Base-by-base conservation (phyloP, 2,797 vertebrate species). In the Xerus rutilus region DNA sequence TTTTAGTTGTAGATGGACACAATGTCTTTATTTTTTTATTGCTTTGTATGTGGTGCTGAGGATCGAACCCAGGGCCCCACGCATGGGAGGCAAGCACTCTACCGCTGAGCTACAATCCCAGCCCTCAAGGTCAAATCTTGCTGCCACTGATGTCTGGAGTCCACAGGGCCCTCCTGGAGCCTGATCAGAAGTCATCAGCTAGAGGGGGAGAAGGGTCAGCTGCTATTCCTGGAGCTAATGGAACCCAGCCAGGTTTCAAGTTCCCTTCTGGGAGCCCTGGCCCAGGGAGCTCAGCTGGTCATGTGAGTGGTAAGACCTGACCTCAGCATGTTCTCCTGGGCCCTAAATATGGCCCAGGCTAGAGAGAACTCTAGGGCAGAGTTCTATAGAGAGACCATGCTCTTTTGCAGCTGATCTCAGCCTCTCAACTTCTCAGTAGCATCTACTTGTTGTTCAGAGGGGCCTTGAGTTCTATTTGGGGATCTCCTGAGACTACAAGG, bases 181-280 rank as follows among this genome's bases (percentile, higher is more conserved):
- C 91, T 92, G 89, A 97, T 49, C 73, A 4, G 93, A 85, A 81
- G 77, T 77, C 91, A 70, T n/a, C 0, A 0, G 32, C 59, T 43
- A 9, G 32, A 86, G 64, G 86, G 67, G 54, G 35, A 47, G 84
- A 18, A 67, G 72, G 85, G 94, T 83, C 79, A 95, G 84, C 45
- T 83, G 95, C 96, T 98, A 97, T 98, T 97, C 87, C 81, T 89
- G 87, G 96, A 96, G 62, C 43, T 73, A 32, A 57, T 92, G 79
- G 54, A 91, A 91, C 76, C 69, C 86, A 89, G 89, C 78, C 14
- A 10, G 77, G 96, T 95, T 97, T 98, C 95, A 95, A 72, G 77
- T 97, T 97, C 92, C 95, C 83, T 74, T 28, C 23, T 87, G 81
- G 89, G 83, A 97, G 79, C 45, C 65, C 45, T 82, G 49, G 67